Conservation (phyloP, 1,140 invertebrate species). For the Hirudo medicinalis region DNA sequence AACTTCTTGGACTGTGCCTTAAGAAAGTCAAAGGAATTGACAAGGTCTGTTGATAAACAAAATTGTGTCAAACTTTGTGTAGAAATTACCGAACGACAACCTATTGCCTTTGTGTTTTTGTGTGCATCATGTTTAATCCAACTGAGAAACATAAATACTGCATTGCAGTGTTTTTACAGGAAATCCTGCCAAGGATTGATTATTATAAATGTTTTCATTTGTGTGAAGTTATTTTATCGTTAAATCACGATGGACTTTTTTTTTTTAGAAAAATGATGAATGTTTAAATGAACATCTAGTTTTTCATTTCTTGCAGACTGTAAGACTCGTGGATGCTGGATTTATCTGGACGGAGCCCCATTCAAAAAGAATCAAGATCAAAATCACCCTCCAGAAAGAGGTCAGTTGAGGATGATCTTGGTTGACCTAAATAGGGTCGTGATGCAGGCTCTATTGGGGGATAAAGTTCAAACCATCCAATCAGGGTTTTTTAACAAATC, state of each 20-base stretch:
- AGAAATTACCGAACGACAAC: no score
- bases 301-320: constrained; percentile 31
- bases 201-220: not conserved
- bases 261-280: not conserved
- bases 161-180: no score
- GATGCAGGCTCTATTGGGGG: no score
- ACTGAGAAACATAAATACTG: not conserved
- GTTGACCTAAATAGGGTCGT: not conserved
- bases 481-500: not conserved
- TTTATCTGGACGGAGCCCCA: constrained; percentile 99
- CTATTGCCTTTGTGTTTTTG: not conserved
- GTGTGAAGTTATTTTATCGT: not conserved
- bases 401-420: constrained; percentile 32
- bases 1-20: constrained; percentile 77
- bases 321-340: constrained; percentile 71
- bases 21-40: constrained; percentile 85
- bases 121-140: no score
- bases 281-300: constrained; percentile 5
- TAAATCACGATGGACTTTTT: not conserved
- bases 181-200: no score
- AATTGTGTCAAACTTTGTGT: not conserved
- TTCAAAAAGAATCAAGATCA: constrained; percentile 91
- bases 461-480: not conserved
- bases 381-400: constrained; percentile 91
- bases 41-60: constrained; percentile 46